These are phyloP conservation scores for Heliconius sara DNA, from an alignment of 2,888 invertebrate genomes.

Conservation along the genomic window DNA sequence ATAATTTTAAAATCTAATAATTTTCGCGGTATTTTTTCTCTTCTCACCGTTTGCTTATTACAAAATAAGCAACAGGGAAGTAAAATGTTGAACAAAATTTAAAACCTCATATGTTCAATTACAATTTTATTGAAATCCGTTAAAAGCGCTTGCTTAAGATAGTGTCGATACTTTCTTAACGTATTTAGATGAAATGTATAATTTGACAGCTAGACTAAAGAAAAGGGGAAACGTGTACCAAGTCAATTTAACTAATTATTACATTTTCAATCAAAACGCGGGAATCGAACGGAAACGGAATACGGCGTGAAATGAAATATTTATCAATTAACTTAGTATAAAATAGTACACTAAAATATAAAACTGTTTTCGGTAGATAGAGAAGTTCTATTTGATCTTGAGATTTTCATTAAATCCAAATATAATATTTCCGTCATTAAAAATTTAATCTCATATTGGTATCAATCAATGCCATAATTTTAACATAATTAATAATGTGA, in stretches of 20 bases:
- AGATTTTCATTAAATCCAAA: not conserved
- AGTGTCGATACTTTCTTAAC: not conserved
- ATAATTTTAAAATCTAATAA: not conserved
- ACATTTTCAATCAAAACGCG: not conserved
- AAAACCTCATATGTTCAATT: not conserved
- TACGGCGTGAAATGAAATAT: not conserved
- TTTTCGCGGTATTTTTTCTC: not conserved
- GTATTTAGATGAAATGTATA: not conserved
- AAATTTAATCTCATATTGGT: not conserved
- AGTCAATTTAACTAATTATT: not conserved
- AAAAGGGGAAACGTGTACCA: not conserved
- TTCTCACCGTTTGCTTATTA: no score
- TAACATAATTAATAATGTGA: not conserved
- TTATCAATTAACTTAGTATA: not conserved
- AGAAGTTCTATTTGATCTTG: not conserved
- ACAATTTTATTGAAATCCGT: not conserved
- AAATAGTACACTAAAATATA: no score
- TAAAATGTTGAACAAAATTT: no score
- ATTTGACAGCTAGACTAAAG: not conserved
- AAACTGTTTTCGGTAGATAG: not conserved
- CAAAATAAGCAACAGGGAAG: no score
- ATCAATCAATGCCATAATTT: no score
- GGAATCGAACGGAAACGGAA: not conserved
- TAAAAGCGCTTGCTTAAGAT: not conserved
- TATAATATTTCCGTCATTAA: no score